Evolutionary conservation across 92 coral and sea anemone species (phyloP).

Genomic region (Bergia sp.): DNA sequence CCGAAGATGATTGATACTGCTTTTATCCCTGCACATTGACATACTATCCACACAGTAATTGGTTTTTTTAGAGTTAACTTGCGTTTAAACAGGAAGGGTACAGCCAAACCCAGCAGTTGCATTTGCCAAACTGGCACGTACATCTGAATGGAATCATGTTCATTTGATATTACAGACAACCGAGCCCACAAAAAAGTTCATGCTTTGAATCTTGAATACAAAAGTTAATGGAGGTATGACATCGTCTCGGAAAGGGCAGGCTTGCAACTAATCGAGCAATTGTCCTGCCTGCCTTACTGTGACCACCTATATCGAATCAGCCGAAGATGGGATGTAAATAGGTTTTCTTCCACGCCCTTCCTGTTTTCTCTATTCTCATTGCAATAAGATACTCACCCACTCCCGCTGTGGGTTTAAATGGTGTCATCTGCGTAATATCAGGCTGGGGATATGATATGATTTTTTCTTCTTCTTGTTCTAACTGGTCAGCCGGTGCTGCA

Average conservation of each 20-base stretch:
- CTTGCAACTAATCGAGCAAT: too few relatives aligned
- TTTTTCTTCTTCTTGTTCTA: constrained; percentile 76
- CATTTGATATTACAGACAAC: not conserved
- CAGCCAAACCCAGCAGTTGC: not conserved
- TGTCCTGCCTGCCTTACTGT: too few relatives aligned
- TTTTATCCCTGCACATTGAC: too few relatives aligned
- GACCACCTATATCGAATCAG: too few relatives aligned
- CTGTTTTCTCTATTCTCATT: not conserved
- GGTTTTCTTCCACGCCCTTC: not conserved
- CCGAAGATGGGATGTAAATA: not conserved
- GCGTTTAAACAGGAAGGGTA: not conserved
- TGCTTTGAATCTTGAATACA: too few relatives aligned
- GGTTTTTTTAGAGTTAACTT: not conserved
- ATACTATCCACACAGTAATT: not conserved
- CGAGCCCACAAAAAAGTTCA: too few relatives aligned
- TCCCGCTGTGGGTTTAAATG: constrained; percentile 93
- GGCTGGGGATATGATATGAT: constrained; percentile 72
- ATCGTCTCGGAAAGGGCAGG: too few relatives aligned
- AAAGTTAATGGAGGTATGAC: too few relatives aligned
- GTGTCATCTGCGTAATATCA: constrained; percentile 91
- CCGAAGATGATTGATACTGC: not conserved
- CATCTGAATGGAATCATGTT: too few relatives aligned
- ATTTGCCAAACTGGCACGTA: not conserved
- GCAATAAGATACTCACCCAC: constrained; percentile 57
- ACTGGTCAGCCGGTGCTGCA: constrained; percentile 51